These are phyloP conservation scores for Hipparchia semele DNA, from an alignment of 2,888 invertebrate genomes.

Conservation along the genomic window DNA sequence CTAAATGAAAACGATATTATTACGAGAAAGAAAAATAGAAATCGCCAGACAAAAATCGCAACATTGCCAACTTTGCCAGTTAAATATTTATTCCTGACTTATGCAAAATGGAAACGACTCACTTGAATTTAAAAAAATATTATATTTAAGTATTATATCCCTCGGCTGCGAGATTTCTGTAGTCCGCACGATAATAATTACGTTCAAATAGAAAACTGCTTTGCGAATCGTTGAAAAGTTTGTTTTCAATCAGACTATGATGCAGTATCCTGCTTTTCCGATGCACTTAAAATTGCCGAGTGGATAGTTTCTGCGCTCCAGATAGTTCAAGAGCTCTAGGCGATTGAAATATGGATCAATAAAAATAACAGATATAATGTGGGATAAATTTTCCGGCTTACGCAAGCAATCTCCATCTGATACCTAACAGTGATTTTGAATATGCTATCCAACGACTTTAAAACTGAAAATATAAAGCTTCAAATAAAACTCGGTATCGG, in stretches of 20 bases:
- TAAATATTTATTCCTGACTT: not conserved
- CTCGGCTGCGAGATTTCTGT: not conserved
- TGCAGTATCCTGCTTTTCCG: constrained; percentile 24
- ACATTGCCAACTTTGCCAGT: not conserved
- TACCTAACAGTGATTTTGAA: not conserved
- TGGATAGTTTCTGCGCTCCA: not conserved
- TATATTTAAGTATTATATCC: not conserved
- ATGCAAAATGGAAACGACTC: not conserved
- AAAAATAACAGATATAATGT: not conserved
- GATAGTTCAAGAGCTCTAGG: not conserved
- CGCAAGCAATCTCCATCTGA: not conserved
- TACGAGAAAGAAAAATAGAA: too few species aligned
- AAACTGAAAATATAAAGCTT: not conserved
- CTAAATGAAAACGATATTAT: too few species aligned
- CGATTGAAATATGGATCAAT: not conserved
- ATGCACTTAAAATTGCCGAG: constrained; percentile 24
- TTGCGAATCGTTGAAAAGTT: constrained; percentile 31
- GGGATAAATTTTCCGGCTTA: not conserved
- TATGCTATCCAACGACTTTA: not conserved
- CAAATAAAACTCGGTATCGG: too few species aligned
- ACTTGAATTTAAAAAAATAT: not conserved
- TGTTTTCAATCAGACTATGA: constrained; percentile 22
- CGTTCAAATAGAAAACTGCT: constrained; percentile 21
- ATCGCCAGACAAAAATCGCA: not conserved
- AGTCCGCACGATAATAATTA: constrained; percentile 19